A percentile compares a stretch with the other conserved stretches of the same genome.
Evolutionary conservation across 2,888 invertebrate species (phyloP).

Genomic region (Priocnemis perturbator): DNA sequence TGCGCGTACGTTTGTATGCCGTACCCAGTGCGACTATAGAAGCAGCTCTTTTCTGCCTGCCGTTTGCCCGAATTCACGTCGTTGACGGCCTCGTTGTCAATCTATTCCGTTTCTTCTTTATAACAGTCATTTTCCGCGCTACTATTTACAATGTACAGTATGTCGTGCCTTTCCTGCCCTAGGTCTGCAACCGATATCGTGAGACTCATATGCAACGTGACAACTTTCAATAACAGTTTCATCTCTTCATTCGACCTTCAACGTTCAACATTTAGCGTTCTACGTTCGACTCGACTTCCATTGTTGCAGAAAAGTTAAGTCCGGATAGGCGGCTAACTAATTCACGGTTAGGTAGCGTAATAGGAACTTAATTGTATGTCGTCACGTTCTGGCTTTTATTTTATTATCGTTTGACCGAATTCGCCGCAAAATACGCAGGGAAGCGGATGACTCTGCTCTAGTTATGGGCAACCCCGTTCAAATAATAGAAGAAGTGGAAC

Average conservation of each 20-base stretch:
- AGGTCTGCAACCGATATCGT: slow-evolving; percentile 50
- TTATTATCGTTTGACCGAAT: too few species aligned
- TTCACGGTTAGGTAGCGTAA: slow-evolving; percentile 62
- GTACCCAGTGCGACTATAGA: neutral
- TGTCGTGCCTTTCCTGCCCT: slow-evolving; percentile 67
- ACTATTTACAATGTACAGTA: slow-evolving; percentile 75
- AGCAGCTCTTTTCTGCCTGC: neutral
- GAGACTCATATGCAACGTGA: slow-evolving; percentile 36
- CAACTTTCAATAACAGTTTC: neutral
- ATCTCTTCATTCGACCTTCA: too few species aligned
- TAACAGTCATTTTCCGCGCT: slow-evolving; percentile 50
- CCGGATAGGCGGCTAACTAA: slow-evolving; percentile 59
- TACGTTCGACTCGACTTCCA: too few species aligned
- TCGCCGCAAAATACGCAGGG: too few species aligned
- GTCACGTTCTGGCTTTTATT: slow-evolving; percentile 16
- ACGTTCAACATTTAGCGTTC: too few species aligned
- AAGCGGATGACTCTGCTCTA: too few species aligned
- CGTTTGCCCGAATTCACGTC: neutral
- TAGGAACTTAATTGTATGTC: slow-evolving; percentile 67
- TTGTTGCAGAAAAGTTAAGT: slow-evolving; percentile 39
- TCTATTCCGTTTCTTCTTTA: neutral
- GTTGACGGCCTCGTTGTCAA: too few species aligned
- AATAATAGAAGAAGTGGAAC: too few species aligned
- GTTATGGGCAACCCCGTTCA: too few species aligned
- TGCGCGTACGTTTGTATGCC: neutral